Percentiles rank a stretch among this genome's conserved stretches.
Evolutionary conservation across 1,140 invertebrate species (phyloP).

Genomic region (Akabosia matsudoensis): DNA sequence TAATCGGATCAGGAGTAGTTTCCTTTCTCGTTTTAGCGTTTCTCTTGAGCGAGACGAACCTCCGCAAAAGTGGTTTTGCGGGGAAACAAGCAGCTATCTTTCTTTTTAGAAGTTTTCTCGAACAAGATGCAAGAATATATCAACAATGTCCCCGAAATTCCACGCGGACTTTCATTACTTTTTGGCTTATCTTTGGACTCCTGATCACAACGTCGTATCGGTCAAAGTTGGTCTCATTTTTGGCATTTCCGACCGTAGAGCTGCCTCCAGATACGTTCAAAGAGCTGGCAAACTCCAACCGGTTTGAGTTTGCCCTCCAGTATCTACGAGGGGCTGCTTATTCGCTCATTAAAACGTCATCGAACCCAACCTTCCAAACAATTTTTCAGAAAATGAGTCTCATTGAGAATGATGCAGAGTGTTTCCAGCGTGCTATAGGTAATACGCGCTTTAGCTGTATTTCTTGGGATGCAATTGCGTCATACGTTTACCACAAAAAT

Average conservation of each 20-base stretch:
- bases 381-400: slow-evolving; percentile 1
- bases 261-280: neutral
- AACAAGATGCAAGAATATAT: neutral
- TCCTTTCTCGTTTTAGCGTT: neutral
- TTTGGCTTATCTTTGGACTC: slow-evolving; percentile 15
- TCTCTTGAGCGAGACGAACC: neutral
- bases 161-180: slow-evolving; percentile 1
- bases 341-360: neutral
- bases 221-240: slow-evolving; percentile 20
- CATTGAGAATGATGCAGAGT: neutral
- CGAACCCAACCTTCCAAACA: slow-evolving; percentile 9
- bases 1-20: neutral
- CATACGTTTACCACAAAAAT: neutral
- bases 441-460: neutral
- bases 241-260: slow-evolving; percentile 8
- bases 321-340: neutral
- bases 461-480: neutral
- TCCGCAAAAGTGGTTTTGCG: neutral
- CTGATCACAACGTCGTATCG: slow-evolving; percentile 2
- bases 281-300: neutral
- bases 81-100: neutral
- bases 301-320: slow-evolving; percentile 14
- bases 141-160: neutral
- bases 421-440: neutral
- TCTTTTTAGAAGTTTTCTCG: neutral